Evolutionary conservation across 2,888 invertebrate genomes (phyloP).

Genomic region (Agonopterix arenella): DNA sequence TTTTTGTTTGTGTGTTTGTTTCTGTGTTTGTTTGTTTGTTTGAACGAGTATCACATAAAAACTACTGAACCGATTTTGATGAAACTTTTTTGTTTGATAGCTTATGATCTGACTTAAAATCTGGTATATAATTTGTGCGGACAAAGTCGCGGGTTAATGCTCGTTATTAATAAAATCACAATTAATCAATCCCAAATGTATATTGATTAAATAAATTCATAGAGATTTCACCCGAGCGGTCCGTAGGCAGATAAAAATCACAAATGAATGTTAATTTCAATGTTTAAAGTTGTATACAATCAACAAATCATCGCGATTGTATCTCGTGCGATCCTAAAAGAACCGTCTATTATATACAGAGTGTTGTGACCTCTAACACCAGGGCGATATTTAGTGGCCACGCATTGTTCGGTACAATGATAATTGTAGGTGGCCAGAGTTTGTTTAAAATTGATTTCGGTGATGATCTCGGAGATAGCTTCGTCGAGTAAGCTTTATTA

Average conservation of each 20-base stretch:
- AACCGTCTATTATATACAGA: conserved; percentile 52
- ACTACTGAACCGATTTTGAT: no score
- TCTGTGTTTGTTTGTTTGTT: no score
- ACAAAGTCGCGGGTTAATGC: no score
- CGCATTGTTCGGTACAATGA: conserved; percentile 61
- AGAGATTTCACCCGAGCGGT: conserved; percentile 20
- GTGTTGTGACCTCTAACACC: conserved; percentile 62
- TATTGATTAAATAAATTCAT: conserved; percentile 24
- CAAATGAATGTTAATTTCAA: conserved; percentile 72
- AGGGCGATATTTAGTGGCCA: conserved; percentile 53
- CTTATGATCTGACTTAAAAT: no score
- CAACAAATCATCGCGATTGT: conserved; percentile 72
- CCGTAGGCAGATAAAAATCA: conserved; percentile 51
- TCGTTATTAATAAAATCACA: conserved; percentile 15
- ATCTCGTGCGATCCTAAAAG: conserved; percentile 65
- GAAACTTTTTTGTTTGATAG: no score
- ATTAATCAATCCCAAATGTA: conserved; percentile 18
- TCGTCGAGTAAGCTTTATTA: conserved; percentile 53
- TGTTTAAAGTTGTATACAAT: conserved; percentile 65
- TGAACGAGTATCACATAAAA: no score
- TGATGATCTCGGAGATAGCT: conserved; percentile 60
- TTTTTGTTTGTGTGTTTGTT: no score
- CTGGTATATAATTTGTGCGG: no score
- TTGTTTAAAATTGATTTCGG: conserved; percentile 76
- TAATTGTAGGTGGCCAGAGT: conserved; percentile 73